phyloP scores from a whole-genome alignment of 2,888 invertebrate genomes.

The Lordiphosa andalusiaca region DNA sequence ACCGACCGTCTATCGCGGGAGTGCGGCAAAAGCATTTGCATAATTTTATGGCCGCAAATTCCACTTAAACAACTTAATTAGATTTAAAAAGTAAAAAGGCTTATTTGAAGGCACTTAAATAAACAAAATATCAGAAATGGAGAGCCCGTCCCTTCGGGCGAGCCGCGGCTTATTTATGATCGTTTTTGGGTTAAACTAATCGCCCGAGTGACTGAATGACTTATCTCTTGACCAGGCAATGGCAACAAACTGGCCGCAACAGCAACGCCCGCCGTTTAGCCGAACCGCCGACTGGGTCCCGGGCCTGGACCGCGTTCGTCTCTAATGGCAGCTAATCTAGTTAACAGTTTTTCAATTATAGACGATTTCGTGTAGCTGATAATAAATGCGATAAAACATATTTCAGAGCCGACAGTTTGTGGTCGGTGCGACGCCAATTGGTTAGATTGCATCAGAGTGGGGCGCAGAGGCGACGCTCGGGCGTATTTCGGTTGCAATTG shows the following conservation, averaged over 20 bases:
- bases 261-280: conserved; percentile 42
- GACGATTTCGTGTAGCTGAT: conserved; percentile 69
- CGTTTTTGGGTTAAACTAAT: conserved; percentile 47
- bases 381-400: conserved; percentile 72
- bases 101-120: conserved; percentile 66
- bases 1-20: conserved; percentile 19
- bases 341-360: conserved; percentile 75
- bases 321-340: conserved; percentile 70
- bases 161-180: conserved; percentile 53
- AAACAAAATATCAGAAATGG: conserved; percentile 50
- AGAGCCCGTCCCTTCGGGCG: conserved; percentile 61
- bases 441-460: conserved; percentile 58
- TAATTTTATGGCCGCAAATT: conserved; percentile 70
- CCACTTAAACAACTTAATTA: conserved; percentile 70
- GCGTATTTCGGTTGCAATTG: conserved; percentile 73
- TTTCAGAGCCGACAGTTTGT: conserved; percentile 38
- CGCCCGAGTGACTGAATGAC: conserved; percentile 28
- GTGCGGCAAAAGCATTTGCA: conserved; percentile 52
- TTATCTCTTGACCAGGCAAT: conserved; percentile 43
- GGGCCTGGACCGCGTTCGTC: conserved; percentile 43
- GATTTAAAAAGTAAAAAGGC: conserved; percentile 52
- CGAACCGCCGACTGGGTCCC: conserved; percentile 12
- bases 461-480: conserved; percentile 24
- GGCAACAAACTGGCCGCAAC: conserved; percentile 27
- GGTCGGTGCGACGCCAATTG: conserved; percentile 40